phyloP scores from a whole-genome alignment of 1,140 invertebrate genomes.

The Calycopis cecrops region DNA sequence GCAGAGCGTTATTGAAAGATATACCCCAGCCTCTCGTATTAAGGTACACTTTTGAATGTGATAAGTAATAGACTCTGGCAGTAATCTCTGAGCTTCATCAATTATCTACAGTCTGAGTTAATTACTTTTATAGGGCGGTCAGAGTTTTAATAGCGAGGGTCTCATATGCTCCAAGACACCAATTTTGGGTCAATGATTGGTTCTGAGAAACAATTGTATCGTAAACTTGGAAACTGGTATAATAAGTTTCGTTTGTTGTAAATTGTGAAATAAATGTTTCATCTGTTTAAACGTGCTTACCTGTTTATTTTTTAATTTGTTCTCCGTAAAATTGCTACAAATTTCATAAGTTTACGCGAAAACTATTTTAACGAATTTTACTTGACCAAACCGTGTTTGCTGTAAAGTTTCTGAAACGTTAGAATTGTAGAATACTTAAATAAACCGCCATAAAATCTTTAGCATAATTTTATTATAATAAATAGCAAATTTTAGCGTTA shows the following conservation, averaged over 20 bases:
- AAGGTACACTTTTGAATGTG: slow-evolving; percentile 28
- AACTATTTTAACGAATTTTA: too few species aligned
- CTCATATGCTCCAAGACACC: slow-evolving; percentile 28
- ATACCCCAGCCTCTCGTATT: slow-evolving; percentile 21
- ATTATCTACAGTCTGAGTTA: slow-evolving; percentile 69
- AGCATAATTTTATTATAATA: too few species aligned
- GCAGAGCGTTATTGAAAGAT: slow-evolving; percentile 19
- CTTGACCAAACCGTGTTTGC: too few species aligned
- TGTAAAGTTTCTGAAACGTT: too few species aligned
- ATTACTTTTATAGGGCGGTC: slow-evolving; percentile 70
- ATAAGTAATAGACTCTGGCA: slow-evolving; percentile 38
- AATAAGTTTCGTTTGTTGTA: slow-evolving; percentile 13
- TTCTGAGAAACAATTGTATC: slow-evolving; percentile 32
- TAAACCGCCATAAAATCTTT: too few species aligned
- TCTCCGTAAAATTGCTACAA: too few species aligned
- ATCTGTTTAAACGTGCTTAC: background rate
- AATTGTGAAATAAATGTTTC: slow-evolving; percentile 17
- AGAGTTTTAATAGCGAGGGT: slow-evolving; percentile 50
- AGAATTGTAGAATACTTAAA: too few species aligned
- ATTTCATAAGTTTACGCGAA: too few species aligned
- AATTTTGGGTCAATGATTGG: slow-evolving; percentile 39
- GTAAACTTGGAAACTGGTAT: too few species aligned
- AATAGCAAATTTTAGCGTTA: too few species aligned
- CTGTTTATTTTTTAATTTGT: too few species aligned
- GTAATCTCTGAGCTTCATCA: slow-evolving; percentile 70